A percentile compares a stretch with the other conserved stretches of the same genome.
Evolutionary conservation across 2,113 vertebrate species (phyloP).

Genomic region (Lasiurus borealis): DNA sequence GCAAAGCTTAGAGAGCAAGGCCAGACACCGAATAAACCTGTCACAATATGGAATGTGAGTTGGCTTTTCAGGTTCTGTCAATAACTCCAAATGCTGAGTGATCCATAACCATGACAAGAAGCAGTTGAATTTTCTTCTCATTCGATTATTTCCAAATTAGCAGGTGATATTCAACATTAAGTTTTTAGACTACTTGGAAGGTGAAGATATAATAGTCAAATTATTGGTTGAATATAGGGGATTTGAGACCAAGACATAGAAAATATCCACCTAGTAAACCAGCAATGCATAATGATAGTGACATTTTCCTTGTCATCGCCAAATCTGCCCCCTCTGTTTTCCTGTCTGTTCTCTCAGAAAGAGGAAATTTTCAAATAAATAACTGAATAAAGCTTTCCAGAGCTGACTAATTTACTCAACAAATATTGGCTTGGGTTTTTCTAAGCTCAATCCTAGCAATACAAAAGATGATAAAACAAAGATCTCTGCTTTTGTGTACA

Average conservation of each 20-base stretch:
- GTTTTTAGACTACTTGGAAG: not conserved
- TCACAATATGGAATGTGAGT: not conserved
- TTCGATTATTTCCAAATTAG: not conserved
- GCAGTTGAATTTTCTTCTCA: not conserved
- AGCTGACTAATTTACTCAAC: not conserved
- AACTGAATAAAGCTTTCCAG: not conserved
- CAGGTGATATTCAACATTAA: not conserved
- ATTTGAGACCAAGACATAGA: not conserved
- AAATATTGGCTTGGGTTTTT: not conserved
- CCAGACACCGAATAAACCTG: not conserved
- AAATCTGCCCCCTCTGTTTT: not conserved
- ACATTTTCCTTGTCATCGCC: not conserved
- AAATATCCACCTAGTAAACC: not conserved
- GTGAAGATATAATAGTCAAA: not conserved
- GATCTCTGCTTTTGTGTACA: not conserved
- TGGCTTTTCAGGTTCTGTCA: not conserved
- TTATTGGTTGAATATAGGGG: not conserved
- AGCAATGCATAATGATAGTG: not conserved
- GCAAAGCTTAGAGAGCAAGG: not conserved
- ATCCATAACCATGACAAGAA: not conserved
- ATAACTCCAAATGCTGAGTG: not conserved
- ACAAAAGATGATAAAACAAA: not conserved
- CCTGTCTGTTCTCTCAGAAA: not conserved
- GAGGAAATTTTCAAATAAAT: not conserved
- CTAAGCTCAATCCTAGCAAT: not conserved